Base-by-base conservation (phyloP, 2,797 vertebrate species). In the Lepidocolaptes lacrymiger region DNA sequence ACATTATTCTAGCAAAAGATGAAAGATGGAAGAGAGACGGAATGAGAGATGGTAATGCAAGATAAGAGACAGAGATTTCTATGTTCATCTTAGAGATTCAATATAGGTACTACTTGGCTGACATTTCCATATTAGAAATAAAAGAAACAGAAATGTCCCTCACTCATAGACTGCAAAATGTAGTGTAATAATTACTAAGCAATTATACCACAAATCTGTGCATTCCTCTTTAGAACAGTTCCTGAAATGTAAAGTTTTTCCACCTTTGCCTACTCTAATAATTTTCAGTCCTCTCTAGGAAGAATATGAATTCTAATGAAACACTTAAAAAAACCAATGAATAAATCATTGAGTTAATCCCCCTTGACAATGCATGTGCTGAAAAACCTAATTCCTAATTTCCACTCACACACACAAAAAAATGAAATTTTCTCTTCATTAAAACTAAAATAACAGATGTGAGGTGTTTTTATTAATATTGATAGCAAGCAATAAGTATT, bases 241-340 rank as follows among this genome's bases (percentile, higher is more conserved):
- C 36, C 62, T 86, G 52, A 91, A 95, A 89, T 48, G 10, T 43
- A 63, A 85, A 73, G 30, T 71, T 78, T 78, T 91, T 19, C 23
- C 54, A 48, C 34, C 24, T 76, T 89, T 94, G 41, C 21, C 30
- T 82, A 55, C n/a, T 32, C 7, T 62, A 58, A 75, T 87, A 72
- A 49, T 66, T 89, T 83, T 77, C 55, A 82, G 46, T 72, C 39
- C 27, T 77, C 51, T 71, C 54, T 44, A 81, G 69, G 62, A 95
- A 88, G 68, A 92, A 82, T 46, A 75, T 26, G 52, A 96, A 97
- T 95, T 94, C 34, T 79, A 95, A 89, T 72, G 39, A 94, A 92
- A 91, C 43, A 74, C 54, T 96, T 94, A 17, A 64, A 67, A 96
- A 96, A 72, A 78, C 48, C 11, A 90, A 78, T 74, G 51, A 91